A percentile compares a stretch with the other conserved stretches of the same genome.
phyloP scores from a whole-genome alignment of 2,888 invertebrate species.

The Limnephilus auricula region DNA sequence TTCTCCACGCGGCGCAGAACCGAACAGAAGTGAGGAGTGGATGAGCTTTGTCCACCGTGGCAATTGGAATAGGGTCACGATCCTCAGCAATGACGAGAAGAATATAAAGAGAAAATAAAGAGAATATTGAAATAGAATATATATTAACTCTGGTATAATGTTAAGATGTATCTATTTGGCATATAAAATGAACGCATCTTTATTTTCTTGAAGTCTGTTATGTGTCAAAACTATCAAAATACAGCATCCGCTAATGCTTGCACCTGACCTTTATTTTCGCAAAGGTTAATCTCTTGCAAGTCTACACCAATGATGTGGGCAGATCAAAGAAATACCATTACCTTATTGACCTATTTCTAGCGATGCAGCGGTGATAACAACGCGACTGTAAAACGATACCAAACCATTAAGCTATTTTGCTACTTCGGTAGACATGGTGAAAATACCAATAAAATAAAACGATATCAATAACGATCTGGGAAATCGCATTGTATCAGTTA shows the following conservation, averaged over 20 bases:
- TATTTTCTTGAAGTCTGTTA: no score
- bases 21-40: no score
- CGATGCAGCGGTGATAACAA: neutral
- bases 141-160: no score
- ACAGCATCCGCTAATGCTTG: neutral
- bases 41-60: no score
- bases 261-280: neutral
- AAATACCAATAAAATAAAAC: neutral
- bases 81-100: no score
- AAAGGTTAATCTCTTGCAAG: neutral
- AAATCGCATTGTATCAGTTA: neutral
- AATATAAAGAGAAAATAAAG: no score
- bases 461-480: neutral
- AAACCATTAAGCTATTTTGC: neutral
- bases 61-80: no score
- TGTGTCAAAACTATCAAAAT: neutral
- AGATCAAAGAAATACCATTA: neutral
- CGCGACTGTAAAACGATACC: neutral
- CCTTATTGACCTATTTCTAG: neutral
- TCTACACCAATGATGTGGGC: neutral
- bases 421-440: neutral
- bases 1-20: no score
- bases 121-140: no score
- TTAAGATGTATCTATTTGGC: no score
- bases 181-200: no score